These are phyloP conservation scores for Phaedon cochleariae DNA, from an alignment of 2,888 invertebrate species.

Conservation along the genomic window DNA sequence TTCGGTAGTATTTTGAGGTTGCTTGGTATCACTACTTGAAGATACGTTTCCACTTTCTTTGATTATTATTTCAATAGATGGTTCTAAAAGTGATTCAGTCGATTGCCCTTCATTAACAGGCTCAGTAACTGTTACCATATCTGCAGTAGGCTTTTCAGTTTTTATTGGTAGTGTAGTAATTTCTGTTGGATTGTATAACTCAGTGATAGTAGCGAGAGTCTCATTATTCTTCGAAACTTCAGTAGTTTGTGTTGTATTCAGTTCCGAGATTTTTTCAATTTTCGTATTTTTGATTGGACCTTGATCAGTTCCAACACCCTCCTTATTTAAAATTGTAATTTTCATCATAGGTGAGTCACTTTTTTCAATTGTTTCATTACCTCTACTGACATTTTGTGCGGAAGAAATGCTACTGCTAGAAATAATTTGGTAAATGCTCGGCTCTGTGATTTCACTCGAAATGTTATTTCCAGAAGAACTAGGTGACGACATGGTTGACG, in stretches of 20 bases:
- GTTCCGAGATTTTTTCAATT: conserved; percentile 21
- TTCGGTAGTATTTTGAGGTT: neutral
- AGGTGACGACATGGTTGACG: neutral
- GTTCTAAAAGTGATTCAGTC: conserved; percentile 16
- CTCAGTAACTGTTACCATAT: neutral
- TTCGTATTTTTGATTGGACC: conserved; percentile 27
- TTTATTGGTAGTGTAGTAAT: neutral
- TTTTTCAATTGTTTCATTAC: neutral
- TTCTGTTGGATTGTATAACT: neutral
- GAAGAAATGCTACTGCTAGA: neutral
- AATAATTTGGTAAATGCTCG: neutral
- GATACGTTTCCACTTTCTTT: conserved; percentile 13
- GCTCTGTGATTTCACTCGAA: neutral
- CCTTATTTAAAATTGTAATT: conserved; percentile 21
- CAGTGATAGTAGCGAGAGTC: neutral
- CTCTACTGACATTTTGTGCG: neutral
- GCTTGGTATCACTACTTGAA: neutral
- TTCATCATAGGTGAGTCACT: conserved; percentile 1
- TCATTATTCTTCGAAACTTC: neutral
- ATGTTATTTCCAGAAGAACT: neutral
- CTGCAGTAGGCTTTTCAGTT: neutral
- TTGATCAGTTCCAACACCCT: neutral
- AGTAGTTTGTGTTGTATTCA: conserved; percentile 7
- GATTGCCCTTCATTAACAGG: neutral
- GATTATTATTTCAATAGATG: conserved; percentile 28